Base-by-base conservation (phyloP, 2,888 invertebrate species). In the Steinernema hermaphroditum region DNA sequence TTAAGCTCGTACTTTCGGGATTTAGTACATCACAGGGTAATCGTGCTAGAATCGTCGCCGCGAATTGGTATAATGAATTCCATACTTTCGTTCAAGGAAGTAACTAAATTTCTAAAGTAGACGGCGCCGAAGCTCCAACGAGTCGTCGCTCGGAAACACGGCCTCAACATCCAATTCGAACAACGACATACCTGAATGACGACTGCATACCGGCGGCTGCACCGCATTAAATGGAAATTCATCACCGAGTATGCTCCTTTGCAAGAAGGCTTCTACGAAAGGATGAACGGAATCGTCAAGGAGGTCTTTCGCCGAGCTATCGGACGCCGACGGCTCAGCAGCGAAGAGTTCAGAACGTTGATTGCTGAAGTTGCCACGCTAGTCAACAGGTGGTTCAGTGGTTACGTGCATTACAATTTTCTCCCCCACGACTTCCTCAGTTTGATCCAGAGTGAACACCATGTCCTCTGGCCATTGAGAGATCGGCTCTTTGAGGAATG, bases 231-330 rank as follows among this genome's bases (percentile, higher is more conserved):
- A 4, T 72, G 72, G 72, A 24, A 46, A 0, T 72, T 72, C 32
- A 73, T 34, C 32, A 54, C 69, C 12, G 73, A 43, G 9, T 32
- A 24, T n/a, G 57, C 73, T 12, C 73, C 75, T 12, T 71, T 54
- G 70, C 70, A 49, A 19, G 73, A 71, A 9, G 73, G 62, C 16
- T 9, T 62, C 22, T 75, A 54, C 32, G 75, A 75, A 54, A 37
- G 75, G 43, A 22, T 75, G 9, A 68, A 71, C 4, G 29, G 27
- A 0, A 9, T 41, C 2, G 73, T 75, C 16, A 74, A 75, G 43
- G 22, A 16, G 1, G n/a, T 29, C 12, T 24, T 75, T 19, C 69
- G 69, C 22, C 32, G 50, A 46, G 24, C 71, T 12, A 19, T 74
- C n/a, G 75, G 73, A 1, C 75, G 73, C 14, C 4, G n/a, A 14